Conservation (phyloP, 2,888 invertebrate genomes). For the Cheilosia scutellata region DNA sequence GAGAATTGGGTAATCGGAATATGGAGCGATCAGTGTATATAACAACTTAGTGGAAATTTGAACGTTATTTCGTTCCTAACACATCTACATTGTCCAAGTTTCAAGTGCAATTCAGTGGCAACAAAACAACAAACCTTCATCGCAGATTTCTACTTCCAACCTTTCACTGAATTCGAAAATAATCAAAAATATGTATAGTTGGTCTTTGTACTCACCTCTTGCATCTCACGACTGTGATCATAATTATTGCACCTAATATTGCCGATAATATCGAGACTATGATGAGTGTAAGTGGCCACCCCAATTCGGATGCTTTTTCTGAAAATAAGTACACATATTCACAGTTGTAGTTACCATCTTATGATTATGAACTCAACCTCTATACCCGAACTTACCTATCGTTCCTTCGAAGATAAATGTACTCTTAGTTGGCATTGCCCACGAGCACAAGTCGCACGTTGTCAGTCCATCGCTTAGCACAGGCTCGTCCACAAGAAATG, state of each 20-base stretch:
- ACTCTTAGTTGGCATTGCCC: constrained; percentile 88
- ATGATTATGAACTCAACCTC: constrained; percentile 11
- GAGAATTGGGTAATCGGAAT: too few species aligned
- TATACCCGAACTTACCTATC: constrained; percentile 85
- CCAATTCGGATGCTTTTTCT: constrained; percentile 86
- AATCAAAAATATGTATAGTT: neutral
- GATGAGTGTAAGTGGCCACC: constrained; percentile 89
- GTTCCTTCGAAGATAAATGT: constrained; percentile 86
- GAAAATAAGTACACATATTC: constrained; percentile 62
- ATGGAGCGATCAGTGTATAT: too few species aligned
- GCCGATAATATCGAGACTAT: constrained; percentile 90
- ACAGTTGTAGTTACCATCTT: neutral
- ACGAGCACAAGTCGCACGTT: constrained; percentile 90
- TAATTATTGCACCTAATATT: constrained; percentile 89
- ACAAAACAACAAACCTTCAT: too few species aligned
- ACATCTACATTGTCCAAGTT: neutral
- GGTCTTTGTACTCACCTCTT: constrained; percentile 85
- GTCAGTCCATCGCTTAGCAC: constrained; percentile 88
- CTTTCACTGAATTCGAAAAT: neutral
- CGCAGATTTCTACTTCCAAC: neutral
- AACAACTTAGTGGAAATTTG: too few species aligned
- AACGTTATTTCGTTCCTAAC: too few species aligned
- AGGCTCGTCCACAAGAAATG: constrained; percentile 87
- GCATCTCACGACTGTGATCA: constrained; percentile 89
- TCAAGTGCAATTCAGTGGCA: neutral